Base-by-base conservation (phyloP, 2,797 vertebrate species). In the Eospalax fontanierii region DNA sequence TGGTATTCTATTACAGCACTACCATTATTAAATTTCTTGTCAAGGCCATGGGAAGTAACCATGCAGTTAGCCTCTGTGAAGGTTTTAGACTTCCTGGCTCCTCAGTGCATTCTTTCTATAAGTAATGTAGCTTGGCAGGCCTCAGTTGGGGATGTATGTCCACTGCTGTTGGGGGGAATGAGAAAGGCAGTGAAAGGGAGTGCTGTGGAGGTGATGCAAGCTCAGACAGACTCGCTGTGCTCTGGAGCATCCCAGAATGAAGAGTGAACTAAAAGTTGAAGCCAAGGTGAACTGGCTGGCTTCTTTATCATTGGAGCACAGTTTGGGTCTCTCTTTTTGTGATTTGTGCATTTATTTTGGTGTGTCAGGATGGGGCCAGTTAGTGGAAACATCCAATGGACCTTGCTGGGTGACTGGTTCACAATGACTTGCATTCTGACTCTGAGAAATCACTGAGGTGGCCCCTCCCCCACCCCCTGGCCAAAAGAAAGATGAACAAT, bases 251-350 rank as follows among this genome's bases (percentile, higher is more conserved):
- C 76, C 30, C 78, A 82, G n/a, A 78, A 63, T 14, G 70, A 46
- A 88, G 94, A 63, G 71, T 50, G 73, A 80, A n/a, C 9, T 84
- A 28, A 68, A 84, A 87, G 61, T 84, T 81, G 66, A 66, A 8
- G 18, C 71, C 50, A 96, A 78, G 35, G 43, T 61, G 65, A 83
- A n/a, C 81, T 94, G 90, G 35, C 81, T 94, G 90, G 19, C 89
- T 91, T 93, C 40, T 78, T 19, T 26, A n/a, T 88, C 61, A 54
- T 4, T 73, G 63, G 83, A 28, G 16, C 66, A 28, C 21, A 40
- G 10, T 70, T 84, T 78, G 26, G 57, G 26, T 66, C 43, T 93
- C 10, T 70, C 26, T 68, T 91, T 80, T 84, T 79, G 26, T 85
- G 8, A 50, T n/a, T 33, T 18, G 30, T 70, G 40, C 16, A 68